Percentiles rank a stretch among this genome's conserved stretches.
Conservation (phyloP, 2,113 vertebrate species). For the Vidua macroura region DNA sequence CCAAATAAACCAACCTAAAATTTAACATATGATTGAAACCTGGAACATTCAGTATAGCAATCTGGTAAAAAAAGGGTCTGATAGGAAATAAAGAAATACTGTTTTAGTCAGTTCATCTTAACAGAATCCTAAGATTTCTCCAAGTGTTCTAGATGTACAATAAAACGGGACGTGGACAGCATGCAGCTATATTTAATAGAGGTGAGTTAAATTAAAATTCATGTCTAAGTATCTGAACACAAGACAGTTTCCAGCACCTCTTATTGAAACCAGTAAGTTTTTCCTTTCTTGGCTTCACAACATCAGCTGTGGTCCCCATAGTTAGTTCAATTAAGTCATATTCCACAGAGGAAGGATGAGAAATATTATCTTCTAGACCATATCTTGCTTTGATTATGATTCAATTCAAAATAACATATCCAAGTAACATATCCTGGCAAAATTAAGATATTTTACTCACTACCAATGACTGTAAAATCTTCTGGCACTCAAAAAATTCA, state of each 20-base stretch:
- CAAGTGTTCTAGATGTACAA: background rate
- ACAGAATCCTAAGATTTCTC: background rate
- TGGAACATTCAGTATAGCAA: background rate
- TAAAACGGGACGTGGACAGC: background rate
- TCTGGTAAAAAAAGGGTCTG: background rate
- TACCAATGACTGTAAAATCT: background rate
- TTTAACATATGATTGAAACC: background rate
- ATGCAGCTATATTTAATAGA: background rate
- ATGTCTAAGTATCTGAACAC: background rate
- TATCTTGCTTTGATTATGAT: slow-evolving; percentile 6
- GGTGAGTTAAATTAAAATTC: background rate
- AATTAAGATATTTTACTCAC: background rate
- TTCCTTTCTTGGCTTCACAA: background rate
- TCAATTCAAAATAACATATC: background rate
- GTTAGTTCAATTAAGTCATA: background rate
- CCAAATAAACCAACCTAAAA: background rate
- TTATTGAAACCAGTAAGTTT: background rate
- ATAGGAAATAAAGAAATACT: background rate
- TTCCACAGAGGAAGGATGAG: background rate
- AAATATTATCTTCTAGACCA: background rate
- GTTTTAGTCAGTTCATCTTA: background rate
- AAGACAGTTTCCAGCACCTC: background rate
- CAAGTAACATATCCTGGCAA: background rate
- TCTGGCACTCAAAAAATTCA: background rate
- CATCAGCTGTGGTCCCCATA: background rate